These are phyloP conservation scores for Lucinisca nassula DNA, from an alignment of 2,888 invertebrate genomes.

Conservation along the genomic window DNA sequence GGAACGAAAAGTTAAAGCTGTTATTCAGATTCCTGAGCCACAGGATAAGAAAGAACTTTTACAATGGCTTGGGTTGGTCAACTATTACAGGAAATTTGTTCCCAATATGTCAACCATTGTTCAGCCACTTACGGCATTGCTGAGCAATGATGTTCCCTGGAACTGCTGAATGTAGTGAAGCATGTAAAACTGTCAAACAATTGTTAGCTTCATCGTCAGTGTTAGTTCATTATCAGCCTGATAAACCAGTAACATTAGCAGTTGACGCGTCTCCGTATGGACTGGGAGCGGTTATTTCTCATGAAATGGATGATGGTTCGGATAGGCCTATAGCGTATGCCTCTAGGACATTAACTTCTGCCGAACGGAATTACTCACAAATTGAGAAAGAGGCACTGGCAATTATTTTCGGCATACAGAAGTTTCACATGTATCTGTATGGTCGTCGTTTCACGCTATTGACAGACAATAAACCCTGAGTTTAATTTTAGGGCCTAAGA, in stretches of 20 bases:
- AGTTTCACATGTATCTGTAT: slow-evolving; percentile 67
- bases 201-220: slow-evolving; percentile 30
- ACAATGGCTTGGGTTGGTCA: slow-evolving; percentile 27
- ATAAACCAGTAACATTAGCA: slow-evolving; percentile 54
- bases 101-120: slow-evolving; percentile 37
- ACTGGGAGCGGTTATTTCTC: slow-evolving; percentile 77
- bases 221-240: slow-evolving; percentile 61
- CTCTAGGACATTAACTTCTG: slow-evolving; percentile 56
- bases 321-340: slow-evolving; percentile 87
- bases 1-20: slow-evolving; percentile 19
- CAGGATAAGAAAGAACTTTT: slow-evolving; percentile 22
- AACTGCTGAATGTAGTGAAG: slow-evolving; percentile 21
- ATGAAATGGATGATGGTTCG: slow-evolving; percentile 80
- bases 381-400: slow-evolving; percentile 86
- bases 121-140: slow-evolving; percentile 16
- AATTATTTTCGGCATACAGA: slow-evolving; percentile 81
- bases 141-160: slow-evolving; percentile 27
- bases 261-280: slow-evolving; percentile 72
- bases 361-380: slow-evolving; percentile 81
- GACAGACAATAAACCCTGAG: slow-evolving; percentile 65
- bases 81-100: slow-evolving; percentile 41
- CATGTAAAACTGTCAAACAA: slow-evolving; percentile 18
- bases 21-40: slow-evolving; percentile 17
- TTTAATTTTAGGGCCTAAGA: slow-evolving; percentile 57
- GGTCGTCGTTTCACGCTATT: slow-evolving; percentile 9